Base-by-base conservation (phyloP, 2,797 vertebrate genomes). In the Peromyscus nudipes region DNA sequence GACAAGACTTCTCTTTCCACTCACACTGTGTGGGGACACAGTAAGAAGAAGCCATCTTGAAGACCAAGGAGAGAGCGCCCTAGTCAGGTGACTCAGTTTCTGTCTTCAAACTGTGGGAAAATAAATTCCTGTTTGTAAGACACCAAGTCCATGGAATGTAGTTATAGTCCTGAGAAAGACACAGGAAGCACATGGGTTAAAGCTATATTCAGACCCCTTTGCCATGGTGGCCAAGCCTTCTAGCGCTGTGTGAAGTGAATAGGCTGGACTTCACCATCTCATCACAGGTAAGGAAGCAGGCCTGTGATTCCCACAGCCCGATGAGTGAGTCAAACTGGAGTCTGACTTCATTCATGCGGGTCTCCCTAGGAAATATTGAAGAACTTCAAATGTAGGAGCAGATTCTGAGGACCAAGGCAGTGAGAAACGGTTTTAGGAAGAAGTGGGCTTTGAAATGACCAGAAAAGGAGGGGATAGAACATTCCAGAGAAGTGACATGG, bases 351-450 rank as follows among this genome's bases (percentile, higher is more conserved):
- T 1, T 46, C 46, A 69, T 73, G 69, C 69, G 82, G 49, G 9
- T 75, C 77, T 95, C 77, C 29, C 29, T 27, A 77, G 49, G 67
- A 94, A 90, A 23, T 52, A 1, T 62, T 80, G 77, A 1, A 92
- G 69, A 91, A 92, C 82, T 60, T 90, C 69, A 85, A 92, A 92
- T 49, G 19, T 40, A 21, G n/a, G n/a, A 80, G 23, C 57, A 88
- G 71, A 31, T 83, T 77, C 76, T 86, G 29, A 92, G 37, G 55
- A 49, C 52, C 25, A 75, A 67, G n/a, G 34, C 37, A 94, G 46
- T 80, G 34, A 64, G 77, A 60, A 71, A 92, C 67, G 4, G 46
- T 7, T 67, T 87, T 75, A 71, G 43, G 34, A 94, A 34, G 43
- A 88, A 91, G 82, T 76, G 57, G 27, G 4, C 67, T 82, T 55